phyloP scores from a whole-genome alignment of 2,113 vertebrate genomes.

The Genyomyrus donnyi region DNA sequence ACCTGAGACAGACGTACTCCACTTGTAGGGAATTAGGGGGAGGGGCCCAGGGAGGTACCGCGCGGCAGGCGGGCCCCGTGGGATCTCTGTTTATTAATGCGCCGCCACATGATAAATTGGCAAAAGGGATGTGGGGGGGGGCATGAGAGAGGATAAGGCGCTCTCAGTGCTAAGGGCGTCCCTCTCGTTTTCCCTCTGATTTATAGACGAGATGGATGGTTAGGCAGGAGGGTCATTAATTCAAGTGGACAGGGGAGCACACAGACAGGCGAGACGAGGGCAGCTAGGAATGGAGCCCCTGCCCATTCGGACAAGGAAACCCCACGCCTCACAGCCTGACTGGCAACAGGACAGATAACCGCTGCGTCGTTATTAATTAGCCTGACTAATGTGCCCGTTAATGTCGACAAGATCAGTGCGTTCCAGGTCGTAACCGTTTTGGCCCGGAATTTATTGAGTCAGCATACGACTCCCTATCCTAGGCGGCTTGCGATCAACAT shows the following conservation, averaged over 20 bases:
- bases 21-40: conserved; percentile 70
- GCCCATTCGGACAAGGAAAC: conserved; percentile 33
- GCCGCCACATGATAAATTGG: conserved; percentile 73
- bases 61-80: conserved; percentile 62
- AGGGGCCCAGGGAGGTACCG: conserved; percentile 46
- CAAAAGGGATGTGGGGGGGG: conserved; percentile 41
- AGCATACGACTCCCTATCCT: background rate
- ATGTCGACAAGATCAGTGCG: background rate
- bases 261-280: conserved; percentile 60
- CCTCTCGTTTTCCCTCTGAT: conserved; percentile 86
- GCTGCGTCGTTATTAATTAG: background rate
- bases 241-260: conserved; percentile 48
- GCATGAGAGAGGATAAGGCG: conserved; percentile 36
- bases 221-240: conserved; percentile 82
- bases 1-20: conserved; percentile 62
- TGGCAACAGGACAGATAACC: background rate
- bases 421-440: background rate
- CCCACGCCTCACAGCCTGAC: background rate
- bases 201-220: conserved; percentile 82
- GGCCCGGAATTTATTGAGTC: background rate
- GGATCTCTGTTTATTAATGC: conserved; percentile 80
- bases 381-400: background rate
- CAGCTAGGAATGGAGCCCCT: conserved; percentile 51
- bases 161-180: conserved; percentile 51
- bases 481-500: background rate